Evolutionary conservation across 2,113 vertebrate species (phyloP).

Genomic region (Pogonocichla stellata): DNA sequence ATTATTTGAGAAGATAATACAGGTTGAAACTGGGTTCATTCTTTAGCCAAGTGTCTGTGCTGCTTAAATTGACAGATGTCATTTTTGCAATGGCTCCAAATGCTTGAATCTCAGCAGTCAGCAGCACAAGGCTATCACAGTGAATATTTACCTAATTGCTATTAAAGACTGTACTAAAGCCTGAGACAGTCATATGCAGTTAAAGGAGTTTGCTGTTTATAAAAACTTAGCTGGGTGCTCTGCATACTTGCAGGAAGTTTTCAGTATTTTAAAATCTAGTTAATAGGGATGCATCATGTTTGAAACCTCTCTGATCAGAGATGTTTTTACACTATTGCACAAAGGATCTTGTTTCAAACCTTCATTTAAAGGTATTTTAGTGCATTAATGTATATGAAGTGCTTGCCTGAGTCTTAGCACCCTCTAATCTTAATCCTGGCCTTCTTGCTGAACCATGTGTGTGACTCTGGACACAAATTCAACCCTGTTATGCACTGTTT

Average conservation of each 20-base stretch:
- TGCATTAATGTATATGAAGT: not conserved
- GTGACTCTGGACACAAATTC: not conserved
- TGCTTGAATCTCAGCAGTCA: not conserved
- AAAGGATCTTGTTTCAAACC: not conserved
- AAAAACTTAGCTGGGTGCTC: not conserved
- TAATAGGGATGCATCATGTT: not conserved
- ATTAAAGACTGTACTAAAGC: not conserved
- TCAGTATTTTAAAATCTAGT: not conserved
- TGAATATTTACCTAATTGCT: not conserved
- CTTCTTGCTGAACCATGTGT: not conserved
- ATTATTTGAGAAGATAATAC: not conserved
- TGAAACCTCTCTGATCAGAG: not conserved
- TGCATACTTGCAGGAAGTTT: not conserved
- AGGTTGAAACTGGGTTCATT: not conserved
- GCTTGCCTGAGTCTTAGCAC: not conserved
- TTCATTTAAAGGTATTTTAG: not conserved
- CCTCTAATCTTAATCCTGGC: not conserved
- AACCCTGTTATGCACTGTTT: not conserved
- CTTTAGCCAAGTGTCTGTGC: not conserved
- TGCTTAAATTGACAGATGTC: not conserved
- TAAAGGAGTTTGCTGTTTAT: not conserved
- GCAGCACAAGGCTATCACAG: not conserved
- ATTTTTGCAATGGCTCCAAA: conserved; percentile 8
- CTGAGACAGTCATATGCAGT: not conserved
- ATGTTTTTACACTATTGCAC: not conserved